phyloP scores from a whole-genome alignment of 2,888 invertebrate genomes.

The Amphimallon solstitiale region DNA sequence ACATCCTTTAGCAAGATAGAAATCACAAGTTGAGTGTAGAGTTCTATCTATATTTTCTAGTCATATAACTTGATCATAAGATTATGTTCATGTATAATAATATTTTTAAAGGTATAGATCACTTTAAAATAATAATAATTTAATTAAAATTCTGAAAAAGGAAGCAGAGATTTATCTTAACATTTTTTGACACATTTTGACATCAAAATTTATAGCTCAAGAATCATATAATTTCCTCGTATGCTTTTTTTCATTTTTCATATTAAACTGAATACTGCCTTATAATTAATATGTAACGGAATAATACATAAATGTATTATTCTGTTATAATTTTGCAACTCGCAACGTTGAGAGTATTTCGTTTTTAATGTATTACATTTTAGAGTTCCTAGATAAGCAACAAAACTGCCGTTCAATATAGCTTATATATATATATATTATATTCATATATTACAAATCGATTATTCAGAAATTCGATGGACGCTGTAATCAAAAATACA shows the following conservation, averaged over 20 bases:
- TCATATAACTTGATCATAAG: constrained; percentile 15
- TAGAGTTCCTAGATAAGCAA: constrained; percentile 23
- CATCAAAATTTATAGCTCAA: too few species aligned
- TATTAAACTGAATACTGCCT: constrained; percentile 3
- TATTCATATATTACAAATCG: too few species aligned
- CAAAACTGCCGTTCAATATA: constrained; percentile 24
- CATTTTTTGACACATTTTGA: too few species aligned
- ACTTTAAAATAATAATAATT: too few species aligned
- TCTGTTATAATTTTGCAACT: constrained; percentile 1
- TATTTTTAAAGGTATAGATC: too few species aligned
- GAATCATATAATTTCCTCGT: too few species aligned
- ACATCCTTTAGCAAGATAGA: neutral
- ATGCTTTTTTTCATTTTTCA: neutral
- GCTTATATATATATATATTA: constrained; percentile 33
- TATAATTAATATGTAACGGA: neutral
- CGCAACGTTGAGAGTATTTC: constrained; percentile 14
- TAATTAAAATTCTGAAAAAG: too few species aligned
- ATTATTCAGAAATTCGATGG: constrained; percentile 4
- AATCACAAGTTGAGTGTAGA: neutral
- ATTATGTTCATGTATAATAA: neutral
- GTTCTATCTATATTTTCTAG: constrained; percentile 11
- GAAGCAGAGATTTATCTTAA: too few species aligned
- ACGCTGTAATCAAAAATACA: constrained; percentile 5
- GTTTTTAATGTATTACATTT: constrained; percentile 29
- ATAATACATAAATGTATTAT: neutral